These are phyloP conservation scores for Eretmochelys imbricata DNA, from an alignment of 2,113 vertebrate species.

Conservation along the genomic window DNA sequence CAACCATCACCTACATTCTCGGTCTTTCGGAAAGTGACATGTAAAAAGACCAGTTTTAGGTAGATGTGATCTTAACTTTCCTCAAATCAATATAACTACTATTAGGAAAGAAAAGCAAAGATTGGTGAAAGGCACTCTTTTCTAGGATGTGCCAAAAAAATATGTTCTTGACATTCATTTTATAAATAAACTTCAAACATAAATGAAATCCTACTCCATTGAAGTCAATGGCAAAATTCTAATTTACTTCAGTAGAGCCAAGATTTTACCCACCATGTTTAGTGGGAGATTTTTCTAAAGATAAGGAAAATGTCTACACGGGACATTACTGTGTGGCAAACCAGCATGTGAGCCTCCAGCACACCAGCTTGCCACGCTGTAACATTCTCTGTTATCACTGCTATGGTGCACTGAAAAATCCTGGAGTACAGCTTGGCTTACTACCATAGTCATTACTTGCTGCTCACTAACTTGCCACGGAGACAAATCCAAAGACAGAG, in stretches of 20 bases:
- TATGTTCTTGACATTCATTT: neutral
- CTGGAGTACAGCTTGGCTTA: too few species aligned
- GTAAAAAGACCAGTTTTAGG: neutral
- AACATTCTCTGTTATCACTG: too few species aligned
- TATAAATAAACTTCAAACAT: neutral
- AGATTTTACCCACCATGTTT: neutral
- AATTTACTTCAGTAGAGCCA: neutral
- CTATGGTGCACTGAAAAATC: too few species aligned
- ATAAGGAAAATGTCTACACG: too few species aligned
- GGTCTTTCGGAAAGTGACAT: neutral
- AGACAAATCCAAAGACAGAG: too few species aligned
- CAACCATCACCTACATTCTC: neutral
- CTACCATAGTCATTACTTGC: too few species aligned
- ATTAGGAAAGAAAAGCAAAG: fast-evolving
- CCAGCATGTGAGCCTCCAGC: too few species aligned
- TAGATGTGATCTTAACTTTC: neutral
- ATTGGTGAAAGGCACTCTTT: neutral
- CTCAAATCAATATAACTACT: neutral
- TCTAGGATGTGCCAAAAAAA: neutral
- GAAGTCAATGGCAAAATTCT: neutral
- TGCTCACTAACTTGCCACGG: too few species aligned
- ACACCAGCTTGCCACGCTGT: too few species aligned
- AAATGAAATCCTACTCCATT: neutral
- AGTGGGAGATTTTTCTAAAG: neutral
- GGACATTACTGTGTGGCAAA: too few species aligned